Evolutionary conservation across 2,888 invertebrate species (phyloP), one percentile per base, ranked within the genome.

Genomic region (Agrochola macilenta): DNA sequence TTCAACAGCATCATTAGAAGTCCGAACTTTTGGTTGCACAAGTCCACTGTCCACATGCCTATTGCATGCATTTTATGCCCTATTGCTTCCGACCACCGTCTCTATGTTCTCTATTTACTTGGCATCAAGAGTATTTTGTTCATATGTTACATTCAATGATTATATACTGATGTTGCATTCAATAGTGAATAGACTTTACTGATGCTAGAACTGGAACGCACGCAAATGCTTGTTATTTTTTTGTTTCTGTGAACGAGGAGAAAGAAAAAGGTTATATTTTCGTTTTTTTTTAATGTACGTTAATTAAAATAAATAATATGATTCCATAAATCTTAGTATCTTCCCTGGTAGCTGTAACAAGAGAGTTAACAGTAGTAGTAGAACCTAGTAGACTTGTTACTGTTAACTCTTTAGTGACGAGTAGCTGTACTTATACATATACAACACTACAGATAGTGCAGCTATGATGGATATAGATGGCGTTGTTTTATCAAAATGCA

Each of bases 361-460:
- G 35, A 35, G 35, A 35, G 35, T 35, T 35, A 35, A 35, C 35
- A 35, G 4, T 35, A 5, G 35, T 35, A 35, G 35, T 35, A 35
- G 35, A 35, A 35, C 35, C 35, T 5, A 35, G 35, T 35, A 35
- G 43, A 46, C 12, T 12, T 46, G 46, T 46, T 7, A 20, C 8
- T 23, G 30, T 9, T 23, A 66, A 52, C 9, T 52, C 11, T 9
- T 14, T 68, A 23, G 68, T 76, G 77, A 12, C 35, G 35, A 77
- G n/a, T 35, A 77, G 77, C n/a, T 77, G 23, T 46, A 77, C 1
- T 30, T 17, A n/a, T n/a, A n/a, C n/a, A 5, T 60, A 63, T 5
- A 46, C 1, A 74, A 20, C 54, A 30, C 14, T 49, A 2, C 9
- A 74, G n/a, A 14, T n/a, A 58, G 46, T 60, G 74, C n/a, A 46